Evolutionary conservation across 2,113 vertebrate species (phyloP).

Genomic region (Phoenicopterus ruber): DNA sequence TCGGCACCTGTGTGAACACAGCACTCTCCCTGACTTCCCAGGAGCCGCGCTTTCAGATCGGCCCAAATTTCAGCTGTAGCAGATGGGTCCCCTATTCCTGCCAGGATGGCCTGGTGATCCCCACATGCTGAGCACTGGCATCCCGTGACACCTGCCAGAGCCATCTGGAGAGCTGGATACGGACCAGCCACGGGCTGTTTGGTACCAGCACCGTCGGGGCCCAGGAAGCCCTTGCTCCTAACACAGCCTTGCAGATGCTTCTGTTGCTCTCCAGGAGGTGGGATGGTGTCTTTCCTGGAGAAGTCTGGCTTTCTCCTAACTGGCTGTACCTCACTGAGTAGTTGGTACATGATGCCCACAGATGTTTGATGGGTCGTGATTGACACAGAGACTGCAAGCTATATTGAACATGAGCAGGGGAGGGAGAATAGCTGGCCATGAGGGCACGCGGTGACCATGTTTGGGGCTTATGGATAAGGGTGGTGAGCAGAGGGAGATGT

Average conservation of each 20-base stretch:
- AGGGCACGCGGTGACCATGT: accelerated
- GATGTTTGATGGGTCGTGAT: background rate
- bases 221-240: background rate
- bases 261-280: background rate
- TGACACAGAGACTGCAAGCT: background rate
- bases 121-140: background rate
- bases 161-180: background rate
- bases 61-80: background rate
- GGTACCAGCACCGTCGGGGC: background rate
- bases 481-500: background rate
- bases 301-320: background rate
- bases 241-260: background rate
- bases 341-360: accelerated
- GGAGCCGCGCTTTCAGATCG: background rate
- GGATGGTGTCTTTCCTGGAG: background rate
- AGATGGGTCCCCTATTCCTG: background rate
- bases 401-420: background rate
- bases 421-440: background rate
- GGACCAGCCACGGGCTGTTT: background rate
- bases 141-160: background rate
- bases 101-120: background rate
- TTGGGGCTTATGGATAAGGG: background rate
- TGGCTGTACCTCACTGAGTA: background rate
- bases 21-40: background rate
- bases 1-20: background rate